Conservation (phyloP, 2,113 vertebrate species). For the Brienomyrus longianalis region DNA sequence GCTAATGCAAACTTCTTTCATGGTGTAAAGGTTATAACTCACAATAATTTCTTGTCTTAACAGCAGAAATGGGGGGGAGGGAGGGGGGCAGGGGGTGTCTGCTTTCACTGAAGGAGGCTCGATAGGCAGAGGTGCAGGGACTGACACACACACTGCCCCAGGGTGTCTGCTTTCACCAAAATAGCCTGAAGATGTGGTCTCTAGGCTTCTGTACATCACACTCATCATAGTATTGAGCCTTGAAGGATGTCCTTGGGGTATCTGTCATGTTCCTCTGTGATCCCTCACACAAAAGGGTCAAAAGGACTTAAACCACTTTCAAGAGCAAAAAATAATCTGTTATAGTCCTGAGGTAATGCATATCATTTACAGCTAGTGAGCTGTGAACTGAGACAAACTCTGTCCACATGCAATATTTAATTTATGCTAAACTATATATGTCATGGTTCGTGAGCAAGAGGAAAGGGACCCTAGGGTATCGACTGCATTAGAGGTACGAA, state of each 20-base stretch:
- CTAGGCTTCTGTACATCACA: neutral
- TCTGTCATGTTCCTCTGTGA: neutral
- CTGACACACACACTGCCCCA: neutral
- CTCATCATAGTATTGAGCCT: neutral
- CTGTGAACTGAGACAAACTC: neutral
- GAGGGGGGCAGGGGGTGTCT: neutral
- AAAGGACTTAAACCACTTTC: neutral
- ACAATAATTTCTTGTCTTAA: neutral
- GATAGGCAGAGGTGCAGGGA: neutral
- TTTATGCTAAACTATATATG: neutral
- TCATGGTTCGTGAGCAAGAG: neutral
- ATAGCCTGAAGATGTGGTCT: neutral
- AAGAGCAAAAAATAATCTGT: neutral
- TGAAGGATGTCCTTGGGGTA: neutral
- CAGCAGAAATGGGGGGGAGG: too few species aligned
- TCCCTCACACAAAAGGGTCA: neutral
- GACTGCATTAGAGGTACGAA: neutral
- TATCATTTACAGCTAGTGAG: neutral
- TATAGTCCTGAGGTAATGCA: neutral
- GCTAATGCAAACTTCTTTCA: neutral
- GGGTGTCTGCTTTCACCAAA: neutral
- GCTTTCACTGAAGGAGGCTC: neutral
- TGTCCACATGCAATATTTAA: neutral
- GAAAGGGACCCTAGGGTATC: neutral
- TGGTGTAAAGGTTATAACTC: neutral